A percentile compares a stretch with the other conserved stretches of the same genome.
phyloP scores from a whole-genome alignment of 2,113 vertebrate species.

The Asarcornis scutulata region DNA sequence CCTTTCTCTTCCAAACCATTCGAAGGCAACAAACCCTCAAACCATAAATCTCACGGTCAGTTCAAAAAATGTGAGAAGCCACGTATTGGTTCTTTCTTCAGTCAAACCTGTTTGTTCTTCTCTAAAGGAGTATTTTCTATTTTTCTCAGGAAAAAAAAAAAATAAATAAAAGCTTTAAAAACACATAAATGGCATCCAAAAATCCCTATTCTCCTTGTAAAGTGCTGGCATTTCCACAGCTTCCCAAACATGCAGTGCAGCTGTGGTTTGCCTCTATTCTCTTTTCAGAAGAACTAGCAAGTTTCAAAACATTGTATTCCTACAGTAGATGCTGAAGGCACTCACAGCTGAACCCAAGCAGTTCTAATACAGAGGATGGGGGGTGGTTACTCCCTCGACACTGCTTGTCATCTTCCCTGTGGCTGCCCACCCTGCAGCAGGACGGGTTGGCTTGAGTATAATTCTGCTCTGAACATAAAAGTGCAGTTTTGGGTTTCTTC shows the following conservation, averaged over 20 bases:
- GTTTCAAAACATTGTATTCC: not conserved
- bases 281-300: not conserved
- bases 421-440: not conserved
- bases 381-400: rapidly evolving
- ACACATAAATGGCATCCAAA: not conserved
- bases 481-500: rapidly evolving
- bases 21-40: not conserved
- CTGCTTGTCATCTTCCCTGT: rapidly evolving
- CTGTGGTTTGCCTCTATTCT: not conserved
- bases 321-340: not conserved
- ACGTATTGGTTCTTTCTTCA: not conserved
- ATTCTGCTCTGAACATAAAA: not conserved
- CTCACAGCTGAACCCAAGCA: not conserved
- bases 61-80: not conserved
- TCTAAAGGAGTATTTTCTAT: not conserved
- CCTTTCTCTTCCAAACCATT: not conserved
- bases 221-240: not conserved
- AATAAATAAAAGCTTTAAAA: not conserved
- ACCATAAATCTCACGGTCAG: not conserved
- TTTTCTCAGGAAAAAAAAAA: not conserved
- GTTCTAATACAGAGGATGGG: rapidly evolving
- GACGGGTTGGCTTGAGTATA: not conserved
- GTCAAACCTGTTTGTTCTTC: not conserved
- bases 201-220: not conserved
- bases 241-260: not conserved